Conservation (phyloP, 2,888 invertebrate genomes). For the Alsophila aescularia region DNA sequence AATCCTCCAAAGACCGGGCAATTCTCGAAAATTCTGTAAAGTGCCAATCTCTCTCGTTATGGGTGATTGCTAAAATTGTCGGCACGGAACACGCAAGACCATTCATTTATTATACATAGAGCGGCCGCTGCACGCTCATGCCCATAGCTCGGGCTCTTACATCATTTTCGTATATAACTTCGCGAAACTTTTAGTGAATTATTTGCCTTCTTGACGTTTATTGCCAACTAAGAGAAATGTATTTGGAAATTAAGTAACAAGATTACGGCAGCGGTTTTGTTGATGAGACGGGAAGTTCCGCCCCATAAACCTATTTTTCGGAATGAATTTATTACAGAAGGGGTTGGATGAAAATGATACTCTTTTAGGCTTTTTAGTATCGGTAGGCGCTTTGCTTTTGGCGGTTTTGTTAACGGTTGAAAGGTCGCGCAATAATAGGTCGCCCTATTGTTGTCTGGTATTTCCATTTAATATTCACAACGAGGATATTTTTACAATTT, state of each 20-base stretch:
- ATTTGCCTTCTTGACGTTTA: conserved; percentile 70
- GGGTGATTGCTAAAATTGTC: conserved; percentile 66
- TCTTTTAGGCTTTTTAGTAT: conserved; percentile 28
- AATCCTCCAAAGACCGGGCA: conserved; percentile 66
- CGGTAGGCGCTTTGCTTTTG: conserved; percentile 16
- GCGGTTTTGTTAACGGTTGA: conserved; percentile 6
- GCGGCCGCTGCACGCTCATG: conserved; percentile 35
- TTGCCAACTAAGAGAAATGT: conserved; percentile 70
- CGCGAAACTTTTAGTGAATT: conserved; percentile 64
- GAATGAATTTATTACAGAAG: conserved; percentile 68
- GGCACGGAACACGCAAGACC: conserved; percentile 62
- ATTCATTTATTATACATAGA: conserved; percentile 71
- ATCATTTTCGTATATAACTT: conserved; percentile 46
- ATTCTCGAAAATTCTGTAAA: conserved; percentile 73
- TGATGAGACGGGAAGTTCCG: conserved; percentile 66
- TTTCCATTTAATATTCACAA: conserved; percentile 8
- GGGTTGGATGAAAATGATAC: conserved; percentile 55
- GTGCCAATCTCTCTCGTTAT: conserved; percentile 73
- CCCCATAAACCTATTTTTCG: conserved; percentile 72
- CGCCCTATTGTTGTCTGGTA: conserved; percentile 2
- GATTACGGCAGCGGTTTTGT: conserved; percentile 69
- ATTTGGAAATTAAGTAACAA: conserved; percentile 75
- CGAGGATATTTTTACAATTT: conserved; percentile 19
- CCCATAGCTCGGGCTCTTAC: conserved; percentile 31
- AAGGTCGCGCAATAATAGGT: conserved; percentile 5